Base-by-base conservation (phyloP, 2,113 vertebrate genomes). In the Hirundichthys speculiger region DNA sequence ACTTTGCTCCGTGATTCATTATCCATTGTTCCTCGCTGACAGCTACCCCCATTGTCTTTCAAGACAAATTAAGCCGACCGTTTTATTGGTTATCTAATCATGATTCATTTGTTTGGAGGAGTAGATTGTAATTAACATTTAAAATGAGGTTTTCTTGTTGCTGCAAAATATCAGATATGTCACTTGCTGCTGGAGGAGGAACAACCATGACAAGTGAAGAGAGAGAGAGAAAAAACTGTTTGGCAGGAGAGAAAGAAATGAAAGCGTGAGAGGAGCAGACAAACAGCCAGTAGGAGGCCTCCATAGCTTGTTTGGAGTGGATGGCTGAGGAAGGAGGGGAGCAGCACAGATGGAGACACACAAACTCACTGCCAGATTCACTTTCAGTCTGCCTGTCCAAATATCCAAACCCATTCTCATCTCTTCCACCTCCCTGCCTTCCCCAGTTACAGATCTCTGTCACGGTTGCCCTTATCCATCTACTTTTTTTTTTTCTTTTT, bases 101-200 rank as follows among this genome's bases (percentile, higher is more conserved):
- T 52, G 80, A 84, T 69, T 79, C 72, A 65, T 80, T 77, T 75
- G 72, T 84, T 80, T 80, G 61, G 59, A 71, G 68, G 50, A 81
- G 64, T 57, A 64, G 64, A 71, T 69, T 52, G 64, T 76, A 79
- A 89, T 89, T 86, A 89, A 79, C 81, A 81, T 83, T 84, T 83
- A 43, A 73, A 81, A 81, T 76, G 59, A 57, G 72, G 61, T 71
- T 82, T 64, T 59, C 58, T 54, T 42, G 47, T 10, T 4, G 13
- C 61, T 56, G 60, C 55, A 69, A 82, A 61, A 79, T 73, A 86
- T 87, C 75, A 75, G 77, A 83, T 55, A 66, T 74, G 80, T 60
- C 85, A 80, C 55, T 60, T 34, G 50, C 64, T 69, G 82, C 72
- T 51, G 61, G 48, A 56, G 61, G 71, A 73, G 49, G 45, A 5